phyloP scores from a whole-genome alignment of 2,888 invertebrate species.

The Eumerus sabulonum region DNA sequence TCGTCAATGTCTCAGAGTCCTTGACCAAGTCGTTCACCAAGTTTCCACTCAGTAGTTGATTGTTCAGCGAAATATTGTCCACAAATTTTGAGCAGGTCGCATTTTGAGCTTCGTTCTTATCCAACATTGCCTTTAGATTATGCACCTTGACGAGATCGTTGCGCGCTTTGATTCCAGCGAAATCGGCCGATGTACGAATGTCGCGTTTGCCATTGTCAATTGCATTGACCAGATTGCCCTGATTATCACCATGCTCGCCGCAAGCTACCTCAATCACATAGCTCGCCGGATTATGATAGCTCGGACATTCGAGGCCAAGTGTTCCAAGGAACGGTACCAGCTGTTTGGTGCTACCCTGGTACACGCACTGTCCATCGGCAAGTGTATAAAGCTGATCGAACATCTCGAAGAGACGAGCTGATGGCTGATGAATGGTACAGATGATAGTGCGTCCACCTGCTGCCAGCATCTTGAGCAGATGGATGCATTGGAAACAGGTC shows the following conservation, averaged over 20 bases:
- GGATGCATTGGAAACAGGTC: conserved; percentile 96
- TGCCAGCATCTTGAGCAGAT: conserved; percentile 91
- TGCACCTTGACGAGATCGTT: conserved; percentile 81
- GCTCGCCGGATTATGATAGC: conserved; percentile 98
- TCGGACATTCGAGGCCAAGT: conserved; percentile 92
- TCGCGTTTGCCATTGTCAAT: conserved; percentile 91
- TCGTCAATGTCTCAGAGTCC: conserved; percentile 70
- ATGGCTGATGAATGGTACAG: conserved; percentile 95
- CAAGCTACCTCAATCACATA: conserved; percentile 98
- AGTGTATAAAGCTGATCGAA: conserved; percentile 96
- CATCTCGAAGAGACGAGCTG: conserved; percentile 97
- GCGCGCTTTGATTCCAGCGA: conserved; percentile 82
- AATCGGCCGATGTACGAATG: conserved; percentile 86
- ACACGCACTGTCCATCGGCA: conserved; percentile 96
- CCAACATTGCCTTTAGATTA: conserved; percentile 78
- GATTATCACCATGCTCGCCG: conserved; percentile 96
- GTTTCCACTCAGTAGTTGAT: conserved; percentile 80
- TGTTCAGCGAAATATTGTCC: conserved; percentile 76
- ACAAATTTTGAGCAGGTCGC: conserved; percentile 75
- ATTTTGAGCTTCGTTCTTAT: conserved; percentile 80
- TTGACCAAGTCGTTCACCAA: conserved; percentile 83
- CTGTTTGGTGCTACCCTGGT: conserved; percentile 92
- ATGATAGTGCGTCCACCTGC: conserved; percentile 95
- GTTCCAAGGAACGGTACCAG: conserved; percentile 90
- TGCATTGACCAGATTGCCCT: conserved; percentile 89